These are phyloP conservation scores for Furcula furcula DNA, from an alignment of 2,888 invertebrate genomes.

Conservation along the genomic window DNA sequence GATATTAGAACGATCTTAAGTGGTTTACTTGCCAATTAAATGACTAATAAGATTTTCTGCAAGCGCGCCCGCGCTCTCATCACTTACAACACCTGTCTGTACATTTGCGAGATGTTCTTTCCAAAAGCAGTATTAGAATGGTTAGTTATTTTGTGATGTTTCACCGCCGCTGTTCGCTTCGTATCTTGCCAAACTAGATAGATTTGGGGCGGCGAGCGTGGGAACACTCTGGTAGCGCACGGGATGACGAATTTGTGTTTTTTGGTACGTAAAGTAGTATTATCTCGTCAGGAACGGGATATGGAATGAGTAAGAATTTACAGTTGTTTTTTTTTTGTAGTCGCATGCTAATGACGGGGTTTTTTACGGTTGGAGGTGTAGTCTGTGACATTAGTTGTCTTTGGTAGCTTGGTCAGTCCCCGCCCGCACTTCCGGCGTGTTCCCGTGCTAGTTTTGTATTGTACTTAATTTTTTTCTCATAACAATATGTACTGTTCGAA, in stretches of 20 bases:
- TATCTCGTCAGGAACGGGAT: too few relatives aligned
- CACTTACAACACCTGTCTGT: constrained; percentile 69
- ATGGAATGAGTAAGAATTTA: too few relatives aligned
- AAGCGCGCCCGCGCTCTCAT: constrained; percentile 31
- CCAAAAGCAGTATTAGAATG: constrained; percentile 72
- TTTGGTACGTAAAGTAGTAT: not conserved
- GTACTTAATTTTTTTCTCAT: constrained; percentile 68
- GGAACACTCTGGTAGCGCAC: constrained; percentile 16
- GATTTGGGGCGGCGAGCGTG: constrained; percentile 28
- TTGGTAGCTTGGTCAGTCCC: too few relatives aligned
- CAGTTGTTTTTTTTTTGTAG: too few relatives aligned
- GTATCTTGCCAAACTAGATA: constrained; percentile 65
- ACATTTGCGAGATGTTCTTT: constrained; percentile 67
- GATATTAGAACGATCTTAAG: too few relatives aligned
- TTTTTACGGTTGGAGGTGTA: too few relatives aligned
- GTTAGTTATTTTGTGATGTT: constrained; percentile 68
- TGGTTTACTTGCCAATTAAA: too few relatives aligned
- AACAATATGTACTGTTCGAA: constrained; percentile 34
- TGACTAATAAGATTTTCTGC: too few relatives aligned
- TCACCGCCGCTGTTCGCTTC: constrained; percentile 50
- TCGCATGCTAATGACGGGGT: too few relatives aligned
- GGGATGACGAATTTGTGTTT: not conserved
- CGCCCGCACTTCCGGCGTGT: constrained; percentile 15
- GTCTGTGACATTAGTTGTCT: too few relatives aligned
- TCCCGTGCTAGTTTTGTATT: constrained; percentile 34